Conservation (phyloP, 1,140 invertebrate genomes). For the Palaemon carinicauda region DNA sequence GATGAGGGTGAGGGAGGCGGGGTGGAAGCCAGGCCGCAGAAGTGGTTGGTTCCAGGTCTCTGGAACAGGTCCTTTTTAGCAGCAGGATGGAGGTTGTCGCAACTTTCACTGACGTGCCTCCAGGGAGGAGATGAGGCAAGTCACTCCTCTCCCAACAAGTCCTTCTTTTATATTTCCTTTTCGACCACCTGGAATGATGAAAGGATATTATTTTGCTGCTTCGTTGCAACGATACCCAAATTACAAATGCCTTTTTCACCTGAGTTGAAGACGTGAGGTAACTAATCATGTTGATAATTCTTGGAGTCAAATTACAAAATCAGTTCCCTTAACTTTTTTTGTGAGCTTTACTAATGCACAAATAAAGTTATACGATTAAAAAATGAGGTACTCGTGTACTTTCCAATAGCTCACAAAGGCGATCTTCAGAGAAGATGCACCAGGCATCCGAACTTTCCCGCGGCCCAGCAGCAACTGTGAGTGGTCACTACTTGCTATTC, state of each 20-base stretch:
- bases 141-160: neutral
- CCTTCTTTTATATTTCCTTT: neutral
- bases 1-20: neutral
- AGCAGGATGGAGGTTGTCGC: neutral
- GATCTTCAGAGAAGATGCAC: neutral
- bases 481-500: conserved; percentile 56
- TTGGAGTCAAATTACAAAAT: neutral
- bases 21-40: neutral
- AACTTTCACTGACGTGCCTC: conserved; percentile 37
- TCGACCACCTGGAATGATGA: too few species aligned
- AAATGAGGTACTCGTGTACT: neutral
- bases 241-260: too few species aligned
- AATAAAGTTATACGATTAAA: neutral
- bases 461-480: conserved; percentile 27
- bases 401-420: conserved; percentile 12
- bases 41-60: neutral
- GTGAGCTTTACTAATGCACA: neutral
- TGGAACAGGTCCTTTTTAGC: neutral
- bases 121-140: neutral
- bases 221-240: too few species aligned
- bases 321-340: neutral
- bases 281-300: too few species aligned
- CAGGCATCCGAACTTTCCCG: conserved; percentile 11
- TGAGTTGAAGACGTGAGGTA: too few species aligned
- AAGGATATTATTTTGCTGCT: too few species aligned